Evolutionary conservation across 2,888 invertebrate species (phyloP), one percentile per base, ranked within the genome.

Genomic region (Abrostola triplasia): DNA sequence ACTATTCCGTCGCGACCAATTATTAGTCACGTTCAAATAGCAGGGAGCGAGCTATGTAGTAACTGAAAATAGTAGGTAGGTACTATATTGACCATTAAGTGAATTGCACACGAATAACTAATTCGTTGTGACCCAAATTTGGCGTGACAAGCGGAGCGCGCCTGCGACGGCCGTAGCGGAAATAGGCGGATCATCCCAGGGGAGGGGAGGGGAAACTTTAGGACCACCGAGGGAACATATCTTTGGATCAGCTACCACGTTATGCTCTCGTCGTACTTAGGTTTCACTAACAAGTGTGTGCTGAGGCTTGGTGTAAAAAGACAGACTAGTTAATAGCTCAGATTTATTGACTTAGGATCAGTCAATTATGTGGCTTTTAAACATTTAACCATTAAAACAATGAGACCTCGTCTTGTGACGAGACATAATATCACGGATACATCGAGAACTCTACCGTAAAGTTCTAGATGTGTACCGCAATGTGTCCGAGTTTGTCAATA

Each of bases 81-180:
- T 24, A 24, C 24, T 38, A 71, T 84, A 84, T 85, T 79, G 83
- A 73, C 77, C 80, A 88, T 86, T 88, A 88, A 82, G 83, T 82
- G 83, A 84, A 87, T 88, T 86, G 87, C 83, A 83, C 82, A 84
- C 80, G 81, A 84, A 84, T 88, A 90, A 87, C 86, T 89, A 89
- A 92, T 90, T 89, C 82, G 82, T 81, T 80, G 87, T 92, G 92
- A 92, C 92, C 92, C 87, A 91, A 90, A 91, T 92, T 88, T 87
- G 80, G 80, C 79, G 81, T 82, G 88, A 90, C 88, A 88, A 87
- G 86, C 84, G 83, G 83, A 86, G 83, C 84, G 84, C 78, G 82
- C 74, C 73, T 74, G 81, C 70, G 78, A 70, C 80, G 75, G 74
- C 75, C 69, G 74, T 76, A 77, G 84, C 86, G 86, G 88, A 86